Percentiles rank a stretch among this genome's conserved stretches.
Evolutionary conservation across 1,140 invertebrate genomes (phyloP).

Genomic region (Trichomalopsis sarcophagae): DNA sequence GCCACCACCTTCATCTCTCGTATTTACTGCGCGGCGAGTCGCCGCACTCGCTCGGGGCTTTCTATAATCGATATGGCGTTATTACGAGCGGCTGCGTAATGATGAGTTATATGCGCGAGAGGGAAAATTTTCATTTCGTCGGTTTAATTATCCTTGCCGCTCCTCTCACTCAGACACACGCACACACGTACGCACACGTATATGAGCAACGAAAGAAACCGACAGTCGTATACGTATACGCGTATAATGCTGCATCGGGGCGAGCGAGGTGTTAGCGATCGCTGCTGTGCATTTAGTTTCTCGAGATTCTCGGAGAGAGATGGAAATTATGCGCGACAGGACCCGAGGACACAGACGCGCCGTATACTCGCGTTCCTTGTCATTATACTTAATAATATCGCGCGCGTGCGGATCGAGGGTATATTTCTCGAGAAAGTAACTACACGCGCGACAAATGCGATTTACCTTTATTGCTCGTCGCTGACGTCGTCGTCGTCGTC

Average conservation of each 20-base stretch:
- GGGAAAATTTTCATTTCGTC: slow-evolving; percentile 42
- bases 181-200: not conserved
- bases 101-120: slow-evolving; percentile 29
- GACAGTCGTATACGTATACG: not conserved
- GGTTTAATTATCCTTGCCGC: slow-evolving; percentile 30
- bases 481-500: too few relatives aligned
- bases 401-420: not conserved
- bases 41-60: slow-evolving; percentile 28
- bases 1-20: slow-evolving; percentile 28
- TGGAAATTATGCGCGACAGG: not conserved
- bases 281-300: not conserved
- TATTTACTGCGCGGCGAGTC: not conserved
- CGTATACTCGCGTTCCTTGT: not conserved
- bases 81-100: slow-evolving; percentile 38
- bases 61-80: slow-evolving; percentile 46
- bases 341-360: not conserved
- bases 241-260: too few relatives aligned
- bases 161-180: not conserved
- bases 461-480: not conserved
- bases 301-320: not conserved
- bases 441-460: not conserved
- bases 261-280: not conserved
- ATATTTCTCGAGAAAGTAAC: not conserved
- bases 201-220: slow-evolving; percentile 12
- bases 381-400: slow-evolving; percentile 10